Evolutionary conservation across 2,797 vertebrate genomes (phyloP).

Genomic region (Hapalemur alaotrensis): DNA sequence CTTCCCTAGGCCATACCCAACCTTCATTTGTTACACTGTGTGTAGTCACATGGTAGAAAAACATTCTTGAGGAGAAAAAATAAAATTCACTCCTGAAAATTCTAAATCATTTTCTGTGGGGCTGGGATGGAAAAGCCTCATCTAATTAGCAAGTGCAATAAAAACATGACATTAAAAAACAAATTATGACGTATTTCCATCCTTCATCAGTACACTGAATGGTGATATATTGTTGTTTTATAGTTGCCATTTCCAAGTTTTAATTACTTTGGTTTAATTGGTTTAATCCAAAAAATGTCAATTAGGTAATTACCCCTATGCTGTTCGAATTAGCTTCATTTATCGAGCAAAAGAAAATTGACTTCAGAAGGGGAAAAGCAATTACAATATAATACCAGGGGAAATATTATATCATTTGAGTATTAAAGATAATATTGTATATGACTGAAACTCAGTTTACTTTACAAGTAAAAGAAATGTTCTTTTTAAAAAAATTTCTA

Average conservation of each 20-base stretch:
- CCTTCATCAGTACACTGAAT: slow-evolving; percentile 54
- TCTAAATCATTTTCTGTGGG: slow-evolving; percentile 30
- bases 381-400: slow-evolving; percentile 49
- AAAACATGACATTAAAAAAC: slow-evolving; percentile 59
- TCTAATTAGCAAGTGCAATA: slow-evolving; percentile 54
- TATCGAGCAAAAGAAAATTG: slow-evolving; percentile 61
- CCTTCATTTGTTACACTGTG: not conserved
- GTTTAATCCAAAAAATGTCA: slow-evolving; percentile 57
- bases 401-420: not conserved
- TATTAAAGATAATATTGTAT: slow-evolving; percentile 25
- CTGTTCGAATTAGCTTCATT: slow-evolving; percentile 48
- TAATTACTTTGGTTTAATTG: slow-evolving; percentile 75
- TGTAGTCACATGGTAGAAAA: not conserved
- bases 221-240: slow-evolving; percentile 61
- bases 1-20: not conserved
- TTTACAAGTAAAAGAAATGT: not conserved
- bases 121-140: slow-evolving; percentile 24
- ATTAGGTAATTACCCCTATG: not conserved
- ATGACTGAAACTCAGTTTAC: not conserved
- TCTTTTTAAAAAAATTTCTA: not conserved
- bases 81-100: slow-evolving; percentile 30
- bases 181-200: slow-evolving; percentile 55
- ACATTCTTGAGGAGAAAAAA: not conserved
- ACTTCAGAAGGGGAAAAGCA: slow-evolving; percentile 57
- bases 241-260: slow-evolving; percentile 53